Percentiles rank a stretch among this genome's conserved stretches.
phyloP scores from a whole-genome alignment of 2,113 vertebrate genomes.

The Nycticryphes semicollaris region DNA sequence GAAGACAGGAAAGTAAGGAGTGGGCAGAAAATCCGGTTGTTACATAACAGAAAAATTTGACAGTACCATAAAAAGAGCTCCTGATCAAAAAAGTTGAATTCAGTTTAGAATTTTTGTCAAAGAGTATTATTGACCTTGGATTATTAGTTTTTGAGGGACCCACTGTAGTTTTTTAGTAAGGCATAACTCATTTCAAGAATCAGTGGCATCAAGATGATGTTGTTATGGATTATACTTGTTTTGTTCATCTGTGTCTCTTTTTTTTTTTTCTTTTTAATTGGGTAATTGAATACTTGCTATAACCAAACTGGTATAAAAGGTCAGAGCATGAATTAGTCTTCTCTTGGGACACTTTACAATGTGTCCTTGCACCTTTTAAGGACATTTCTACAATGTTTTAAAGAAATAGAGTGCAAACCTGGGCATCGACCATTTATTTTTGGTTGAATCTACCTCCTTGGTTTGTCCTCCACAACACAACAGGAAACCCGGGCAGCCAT shows the following conservation, averaged over 20 bases:
- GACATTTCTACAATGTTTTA: background rate
- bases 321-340: slow-evolving; percentile 5
- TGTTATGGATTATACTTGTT: background rate
- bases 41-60: background rate
- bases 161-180: background rate
- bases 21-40: background rate
- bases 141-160: background rate
- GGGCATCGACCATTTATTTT: background rate
- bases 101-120: background rate
- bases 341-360: background rate
- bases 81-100: background rate
- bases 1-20: background rate
- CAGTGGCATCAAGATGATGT: background rate
- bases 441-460: slow-evolving; percentile 25
- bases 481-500: background rate
- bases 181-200: background rate
- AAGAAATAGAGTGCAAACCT: background rate
- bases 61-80: background rate
- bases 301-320: slow-evolving; percentile 13
- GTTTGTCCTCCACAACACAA: slow-evolving; percentile 20
- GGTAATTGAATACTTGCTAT: background rate
- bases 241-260: background rate
- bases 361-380: slow-evolving; percentile 28
- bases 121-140: background rate
- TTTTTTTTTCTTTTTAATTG: background rate